phyloP scores from a whole-genome alignment of 2,888 invertebrate species.

The Dichetophora obliterata region DNA sequence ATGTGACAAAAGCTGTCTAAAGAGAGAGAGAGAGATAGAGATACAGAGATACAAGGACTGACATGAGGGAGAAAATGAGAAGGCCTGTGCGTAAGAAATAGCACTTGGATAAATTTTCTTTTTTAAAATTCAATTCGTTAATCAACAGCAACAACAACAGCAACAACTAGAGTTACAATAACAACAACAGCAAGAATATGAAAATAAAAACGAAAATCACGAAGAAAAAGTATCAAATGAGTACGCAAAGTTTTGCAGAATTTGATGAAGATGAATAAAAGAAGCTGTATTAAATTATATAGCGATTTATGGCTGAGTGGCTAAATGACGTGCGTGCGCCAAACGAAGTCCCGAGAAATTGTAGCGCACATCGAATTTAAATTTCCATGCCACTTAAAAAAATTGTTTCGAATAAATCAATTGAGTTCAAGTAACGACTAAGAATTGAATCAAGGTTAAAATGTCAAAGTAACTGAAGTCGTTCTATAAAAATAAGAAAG shows the following conservation, averaged over 20 bases:
- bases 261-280: constrained; percentile 4
- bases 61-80: neutral
- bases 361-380: neutral
- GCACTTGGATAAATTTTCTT: neutral
- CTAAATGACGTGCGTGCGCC: neutral
- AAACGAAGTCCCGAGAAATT: neutral
- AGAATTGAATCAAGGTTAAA: no score
- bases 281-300: neutral
- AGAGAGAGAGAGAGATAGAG: neutral
- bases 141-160: neutral
- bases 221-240: neutral
- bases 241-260: neutral
- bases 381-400: neutral
- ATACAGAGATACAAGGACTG: neutral
- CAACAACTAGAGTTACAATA: constrained; percentile 25
- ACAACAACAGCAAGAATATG: constrained; percentile 30
- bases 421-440: no score
- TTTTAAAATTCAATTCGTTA: neutral
- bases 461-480: no score
- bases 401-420: neutral
- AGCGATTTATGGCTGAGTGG: neutral
- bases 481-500: no score
- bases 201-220: constrained; percentile 14
- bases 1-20: neutral
- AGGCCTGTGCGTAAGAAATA: neutral